Evolutionary conservation across 2,113 vertebrate species (phyloP).

Genomic region (Glareola pratincola): DNA sequence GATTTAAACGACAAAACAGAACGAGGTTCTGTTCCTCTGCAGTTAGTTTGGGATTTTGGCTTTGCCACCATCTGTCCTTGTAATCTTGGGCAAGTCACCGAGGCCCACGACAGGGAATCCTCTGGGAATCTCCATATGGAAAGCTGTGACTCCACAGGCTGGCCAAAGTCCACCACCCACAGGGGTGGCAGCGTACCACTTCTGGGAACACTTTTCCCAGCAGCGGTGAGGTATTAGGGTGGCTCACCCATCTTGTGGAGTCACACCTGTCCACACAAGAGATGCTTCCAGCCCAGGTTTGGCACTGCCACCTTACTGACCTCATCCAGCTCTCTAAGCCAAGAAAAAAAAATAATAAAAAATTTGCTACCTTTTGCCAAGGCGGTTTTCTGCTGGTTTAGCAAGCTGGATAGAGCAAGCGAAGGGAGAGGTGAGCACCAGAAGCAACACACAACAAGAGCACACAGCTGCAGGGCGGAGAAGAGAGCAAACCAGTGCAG

Average conservation of each 20-base stretch:
- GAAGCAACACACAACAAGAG: background rate
- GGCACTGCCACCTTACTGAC: background rate
- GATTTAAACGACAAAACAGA: background rate
- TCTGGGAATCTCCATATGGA: background rate
- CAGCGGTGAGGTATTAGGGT: background rate
- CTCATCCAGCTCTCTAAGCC: background rate
- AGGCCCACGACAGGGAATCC: background rate
- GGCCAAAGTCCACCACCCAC: rapidly evolving
- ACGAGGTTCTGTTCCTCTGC: background rate
- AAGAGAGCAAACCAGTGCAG: conserved; percentile 20
- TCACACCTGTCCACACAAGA: background rate
- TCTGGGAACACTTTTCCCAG: background rate
- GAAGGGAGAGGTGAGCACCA: background rate
- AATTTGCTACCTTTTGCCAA: background rate
- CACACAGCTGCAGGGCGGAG: conserved; percentile 18
- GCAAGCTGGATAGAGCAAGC: background rate
- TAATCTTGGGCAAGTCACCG: background rate
- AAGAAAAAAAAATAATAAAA: background rate
- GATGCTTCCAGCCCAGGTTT: background rate
- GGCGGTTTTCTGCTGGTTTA: background rate
- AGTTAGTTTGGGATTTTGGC: background rate
- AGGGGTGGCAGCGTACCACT: background rate
- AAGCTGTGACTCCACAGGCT: background rate
- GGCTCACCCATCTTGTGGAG: background rate
- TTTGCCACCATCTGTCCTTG: background rate